Evolutionary conservation across 1,140 invertebrate genomes (phyloP), one percentile per base, ranked within the genome.

Genomic region (Rhynchophorus ferrugineus): DNA sequence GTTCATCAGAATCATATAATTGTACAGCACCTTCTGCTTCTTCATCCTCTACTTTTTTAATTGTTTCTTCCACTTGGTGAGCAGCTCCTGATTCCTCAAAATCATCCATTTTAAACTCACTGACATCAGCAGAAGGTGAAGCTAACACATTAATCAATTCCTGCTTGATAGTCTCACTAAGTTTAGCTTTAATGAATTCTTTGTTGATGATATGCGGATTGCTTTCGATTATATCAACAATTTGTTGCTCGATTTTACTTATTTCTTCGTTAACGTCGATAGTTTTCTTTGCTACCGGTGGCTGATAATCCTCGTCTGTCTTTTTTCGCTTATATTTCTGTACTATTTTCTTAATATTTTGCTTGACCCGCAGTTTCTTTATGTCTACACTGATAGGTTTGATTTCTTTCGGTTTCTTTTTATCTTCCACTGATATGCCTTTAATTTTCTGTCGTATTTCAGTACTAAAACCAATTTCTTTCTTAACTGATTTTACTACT

Each of bases 141-240:
- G 70, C 60, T 38, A 57, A 39, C 18, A 53, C 39, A 55, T 59
- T 59, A 2, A 52, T 41, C 35, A 63, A 50, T 56, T 67, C 63
- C 24, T 62, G 58, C 11, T 58, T 60, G 37, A 66, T 58, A 9
- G 62, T 60, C 16, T 65, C 60, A 9, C 59, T 48, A 7, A 61
- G 35, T 43, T 62, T 54, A 9, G 46, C 44, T 44, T 63, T 67
- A 19, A 67, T 59, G 20, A 61, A 58, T 34, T 68, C 59, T 51
- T 69, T 69, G 44, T 69, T 68, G n/a, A 63, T 56, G 36, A 69
- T 66, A 34, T 61, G 63, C 0, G 62, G 64, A 60, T 66, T 64
- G 16, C 44, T 62, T 22, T 67, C 64, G 17, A 65, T 67, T 8
- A 64, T 64, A 1, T 65, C 60, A 38, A 68, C 59, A 11, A 67